Conservation (phyloP, 2,797 vertebrate genomes). For the Buphagus erythrorhynchus region DNA sequence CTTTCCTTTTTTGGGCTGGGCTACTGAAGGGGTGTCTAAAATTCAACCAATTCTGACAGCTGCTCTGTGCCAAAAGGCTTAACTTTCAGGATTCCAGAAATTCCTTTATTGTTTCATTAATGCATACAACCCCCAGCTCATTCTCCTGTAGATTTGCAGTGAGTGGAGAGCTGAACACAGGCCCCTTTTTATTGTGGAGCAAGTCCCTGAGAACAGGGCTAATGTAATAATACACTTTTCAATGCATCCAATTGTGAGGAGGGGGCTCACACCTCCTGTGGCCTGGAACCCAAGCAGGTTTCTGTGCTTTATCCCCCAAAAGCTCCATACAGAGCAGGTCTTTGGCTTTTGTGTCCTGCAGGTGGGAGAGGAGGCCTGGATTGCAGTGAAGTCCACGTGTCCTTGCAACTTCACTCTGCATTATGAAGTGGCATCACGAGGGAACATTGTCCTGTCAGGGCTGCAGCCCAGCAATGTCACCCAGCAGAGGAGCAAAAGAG, state of each 20-base stretch:
- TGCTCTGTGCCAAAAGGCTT: constrained; percentile 59
- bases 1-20: background rate
- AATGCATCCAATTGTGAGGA: background rate
- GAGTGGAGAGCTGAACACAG: background rate
- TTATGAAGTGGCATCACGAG: constrained; percentile 89
- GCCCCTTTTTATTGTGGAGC: background rate
- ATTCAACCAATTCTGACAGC: constrained; percentile 56
- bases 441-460: constrained; percentile 90
- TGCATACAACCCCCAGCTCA: background rate
- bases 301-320: background rate
- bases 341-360: constrained; percentile 43
- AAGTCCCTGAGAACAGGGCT: background rate
- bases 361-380: constrained; percentile 88
- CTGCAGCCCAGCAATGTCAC: constrained; percentile 80
- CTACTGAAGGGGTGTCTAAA: constrained; percentile 24
- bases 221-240: background rate
- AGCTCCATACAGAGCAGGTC: background rate
- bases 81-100: constrained; percentile 60
- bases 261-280: background rate
- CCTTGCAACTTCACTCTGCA: constrained; percentile 92
- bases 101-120: constrained; percentile 62
- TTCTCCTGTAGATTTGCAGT: background rate
- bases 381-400: constrained; percentile 90
- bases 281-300: background rate
- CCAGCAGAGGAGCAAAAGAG: constrained; percentile 80